Conservation (phyloP, 2,888 invertebrate genomes). For the Podotricha telesiphe region DNA sequence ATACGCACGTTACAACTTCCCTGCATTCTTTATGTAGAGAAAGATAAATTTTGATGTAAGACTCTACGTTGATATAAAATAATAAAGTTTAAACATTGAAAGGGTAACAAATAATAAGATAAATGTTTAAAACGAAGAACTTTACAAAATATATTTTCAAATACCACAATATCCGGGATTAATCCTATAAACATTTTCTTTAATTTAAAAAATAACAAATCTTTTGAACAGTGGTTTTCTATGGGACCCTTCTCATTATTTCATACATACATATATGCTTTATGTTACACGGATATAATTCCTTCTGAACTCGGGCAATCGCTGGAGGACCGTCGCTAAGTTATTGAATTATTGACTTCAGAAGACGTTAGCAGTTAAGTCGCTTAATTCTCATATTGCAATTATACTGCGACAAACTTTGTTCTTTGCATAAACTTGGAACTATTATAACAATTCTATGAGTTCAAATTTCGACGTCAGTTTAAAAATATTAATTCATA, state of each 20-base stretch:
- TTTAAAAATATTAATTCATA: background rate
- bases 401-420: background rate
- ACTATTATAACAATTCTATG: background rate
- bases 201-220: too few relatives aligned
- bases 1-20: background rate
- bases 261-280: background rate
- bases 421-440: background rate
- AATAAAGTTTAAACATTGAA: background rate
- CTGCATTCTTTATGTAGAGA: background rate
- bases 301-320: background rate
- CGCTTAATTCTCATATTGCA: background rate
- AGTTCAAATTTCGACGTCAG: background rate
- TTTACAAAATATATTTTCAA: too few relatives aligned
- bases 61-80: background rate
- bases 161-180: too few relatives aligned
- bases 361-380: background rate
- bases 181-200: too few relatives aligned
- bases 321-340: background rate
- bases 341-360: conserved; percentile 8
- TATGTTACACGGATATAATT: background rate
- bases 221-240: too few relatives aligned
- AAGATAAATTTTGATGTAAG: background rate
- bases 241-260: background rate
- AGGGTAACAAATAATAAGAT: background rate
- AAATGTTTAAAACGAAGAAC: too few relatives aligned